Evolutionary conservation across 2,888 invertebrate species (phyloP), one percentile per base, ranked within the genome.

Genomic region (Hoplodrina blanda): DNA sequence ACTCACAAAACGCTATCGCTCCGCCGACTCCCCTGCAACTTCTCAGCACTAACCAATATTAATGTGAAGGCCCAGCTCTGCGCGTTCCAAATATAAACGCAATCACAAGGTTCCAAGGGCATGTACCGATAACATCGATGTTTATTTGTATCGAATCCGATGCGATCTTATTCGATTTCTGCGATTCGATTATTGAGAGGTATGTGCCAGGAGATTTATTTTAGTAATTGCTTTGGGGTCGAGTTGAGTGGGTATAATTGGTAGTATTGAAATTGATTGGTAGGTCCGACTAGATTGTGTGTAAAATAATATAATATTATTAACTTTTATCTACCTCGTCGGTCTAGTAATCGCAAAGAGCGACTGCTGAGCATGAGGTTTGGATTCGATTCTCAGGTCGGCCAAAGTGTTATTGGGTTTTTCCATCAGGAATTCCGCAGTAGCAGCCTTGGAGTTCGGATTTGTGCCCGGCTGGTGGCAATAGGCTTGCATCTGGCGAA

Each of bases 41-140:
- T 53, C 20, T 13, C 41, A 52, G 25, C 19, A 55, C 83, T 74
- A 79, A 74, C 69, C 61, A 67, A 67, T 82, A 83, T 76, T 56
- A 65, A 76, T 83, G 76, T 56, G 41, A 50, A 60, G 61, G 59
- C 61, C 17, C 50, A 73, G 52, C 62, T 74, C 69, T 82, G 74
- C 69, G 69, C 75, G 62, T 69, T 67, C 62, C 64, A 69, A 70
- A 83, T 80, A 80, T 68, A 80, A 82, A 83, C 62, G 69, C 62
- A 54, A 80, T 80, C 62, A 69, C 54, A 75, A 70, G 50, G 19
- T 80, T 65, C 75, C 54, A 75, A 70, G 50, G 19, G 62, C 46
- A 56, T 54, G 76, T 37, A 52, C 53, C 65, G 54, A 70, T 80
- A 68, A 68, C 76, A 64, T 62, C 62, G 63, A 64, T 64, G 69